A percentile compares a stretch with the other conserved stretches of the same genome.
Evolutionary conservation across 2,888 invertebrate species (phyloP).

Genomic region (Agrotis segetum): DNA sequence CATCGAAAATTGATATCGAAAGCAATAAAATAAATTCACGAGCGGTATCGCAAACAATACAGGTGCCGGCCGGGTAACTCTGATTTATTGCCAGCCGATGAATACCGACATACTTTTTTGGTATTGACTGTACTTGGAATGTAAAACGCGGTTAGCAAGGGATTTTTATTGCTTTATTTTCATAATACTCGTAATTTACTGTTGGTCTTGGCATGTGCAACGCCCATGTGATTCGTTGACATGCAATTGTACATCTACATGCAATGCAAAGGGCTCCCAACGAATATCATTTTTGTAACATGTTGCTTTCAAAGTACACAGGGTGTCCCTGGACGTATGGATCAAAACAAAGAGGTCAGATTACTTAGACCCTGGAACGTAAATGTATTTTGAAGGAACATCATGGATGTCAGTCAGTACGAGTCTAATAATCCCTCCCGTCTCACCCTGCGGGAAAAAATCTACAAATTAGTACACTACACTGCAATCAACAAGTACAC

Average conservation of each 20-base stretch:
- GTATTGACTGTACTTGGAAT: constrained; percentile 31
- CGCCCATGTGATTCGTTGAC: neutral
- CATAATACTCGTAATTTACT: neutral
- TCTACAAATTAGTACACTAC: too few relatives aligned
- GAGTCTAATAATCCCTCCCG: too few relatives aligned
- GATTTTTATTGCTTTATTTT: constrained; percentile 1
- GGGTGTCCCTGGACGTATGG: too few relatives aligned
- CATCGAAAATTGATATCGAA: constrained; percentile 66
- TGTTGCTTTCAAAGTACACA: too few relatives aligned
- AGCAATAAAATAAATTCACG: constrained; percentile 77
- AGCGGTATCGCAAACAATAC: constrained; percentile 69
- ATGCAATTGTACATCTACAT: neutral
- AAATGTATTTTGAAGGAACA: too few relatives aligned
- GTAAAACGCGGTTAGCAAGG: neutral
- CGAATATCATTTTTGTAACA: too few relatives aligned
- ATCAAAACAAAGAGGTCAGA: too few relatives aligned
- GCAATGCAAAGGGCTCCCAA: neutral
- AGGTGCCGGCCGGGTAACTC: constrained; percentile 61
- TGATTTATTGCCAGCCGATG: constrained; percentile 62
- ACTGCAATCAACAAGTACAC: too few relatives aligned
- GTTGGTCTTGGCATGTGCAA: neutral
- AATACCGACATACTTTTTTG: constrained; percentile 50
- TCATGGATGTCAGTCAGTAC: too few relatives aligned
- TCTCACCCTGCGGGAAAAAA: too few relatives aligned
- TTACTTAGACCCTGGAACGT: too few relatives aligned